phyloP scores from a whole-genome alignment of 2,888 invertebrate genomes.

The Nycteola revayana region DNA sequence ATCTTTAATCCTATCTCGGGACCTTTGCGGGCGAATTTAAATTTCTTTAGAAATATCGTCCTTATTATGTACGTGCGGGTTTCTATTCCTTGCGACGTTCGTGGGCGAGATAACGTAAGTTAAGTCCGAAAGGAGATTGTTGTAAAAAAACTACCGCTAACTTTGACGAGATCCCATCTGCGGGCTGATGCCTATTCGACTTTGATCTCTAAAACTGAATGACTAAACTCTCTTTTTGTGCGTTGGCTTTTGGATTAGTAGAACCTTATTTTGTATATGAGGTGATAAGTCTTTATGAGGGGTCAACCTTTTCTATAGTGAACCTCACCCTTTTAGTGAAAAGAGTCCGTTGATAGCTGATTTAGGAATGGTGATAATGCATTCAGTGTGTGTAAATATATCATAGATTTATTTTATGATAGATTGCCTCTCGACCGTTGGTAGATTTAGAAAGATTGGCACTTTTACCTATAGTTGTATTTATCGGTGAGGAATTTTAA shows the following conservation, averaged over 20 bases:
- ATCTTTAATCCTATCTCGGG: slow-evolving; percentile 82
- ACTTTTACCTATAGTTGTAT: slow-evolving; percentile 20
- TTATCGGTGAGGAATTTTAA: slow-evolving; percentile 46
- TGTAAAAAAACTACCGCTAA: slow-evolving; percentile 80
- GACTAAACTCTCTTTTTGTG: slow-evolving; percentile 49
- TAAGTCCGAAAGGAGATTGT: slow-evolving; percentile 81
- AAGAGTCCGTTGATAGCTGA: slow-evolving; percentile 82
- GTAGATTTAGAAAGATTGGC: slow-evolving; percentile 36
- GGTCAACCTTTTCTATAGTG: slow-evolving; percentile 82
- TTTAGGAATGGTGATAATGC: slow-evolving; percentile 80
- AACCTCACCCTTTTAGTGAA: slow-evolving; percentile 81
- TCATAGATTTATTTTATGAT: slow-evolving; percentile 78
- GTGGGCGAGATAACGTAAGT: slow-evolving; percentile 80
- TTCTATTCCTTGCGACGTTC: slow-evolving; percentile 78
- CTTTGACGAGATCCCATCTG: slow-evolving; percentile 75
- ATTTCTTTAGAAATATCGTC: slow-evolving; percentile 83
- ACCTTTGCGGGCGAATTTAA: slow-evolving; percentile 82
- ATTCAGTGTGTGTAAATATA: slow-evolving; percentile 79
- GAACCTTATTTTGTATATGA: slow-evolving; percentile 82
- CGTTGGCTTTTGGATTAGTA: slow-evolving; percentile 62
- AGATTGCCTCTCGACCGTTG: slow-evolving; percentile 57
- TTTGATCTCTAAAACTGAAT: slow-evolving; percentile 52
- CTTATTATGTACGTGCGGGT: slow-evolving; percentile 82
- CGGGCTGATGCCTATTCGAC: slow-evolving; percentile 40
- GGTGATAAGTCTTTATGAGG: slow-evolving; percentile 83